Percentiles rank a stretch among this genome's conserved stretches.
Conservation (phyloP, 1,140 invertebrate genomes). For the Polyergus mexicanus region DNA sequence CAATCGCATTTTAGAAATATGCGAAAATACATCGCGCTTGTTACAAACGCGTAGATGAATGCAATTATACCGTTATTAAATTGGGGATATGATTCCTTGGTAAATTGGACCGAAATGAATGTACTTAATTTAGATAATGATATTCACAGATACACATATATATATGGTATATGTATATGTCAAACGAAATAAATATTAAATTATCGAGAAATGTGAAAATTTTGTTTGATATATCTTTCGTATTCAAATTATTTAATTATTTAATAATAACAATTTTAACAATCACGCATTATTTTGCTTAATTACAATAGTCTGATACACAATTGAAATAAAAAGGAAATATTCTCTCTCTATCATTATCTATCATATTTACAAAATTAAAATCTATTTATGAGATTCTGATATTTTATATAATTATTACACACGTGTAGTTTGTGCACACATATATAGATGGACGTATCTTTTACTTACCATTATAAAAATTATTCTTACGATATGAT, state of each 20-base stretch:
- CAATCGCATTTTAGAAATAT: not conserved
- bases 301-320: too few species aligned
- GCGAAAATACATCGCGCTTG: not conserved
- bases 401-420: not conserved
- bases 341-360: too few species aligned
- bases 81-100: not conserved
- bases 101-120: conserved; percentile 4
- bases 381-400: too few species aligned
- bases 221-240: not conserved
- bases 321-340: too few species aligned
- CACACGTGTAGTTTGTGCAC: not conserved
- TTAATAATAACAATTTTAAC: not conserved
- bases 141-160: not conserved
- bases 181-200: not conserved
- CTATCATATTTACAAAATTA: too few species aligned
- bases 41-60: not conserved
- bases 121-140: not conserved
- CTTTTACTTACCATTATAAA: not conserved
- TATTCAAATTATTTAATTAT: not conserved
- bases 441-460: not conserved
- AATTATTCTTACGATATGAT: not conserved
- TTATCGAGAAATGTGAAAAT: not conserved
- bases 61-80: conserved; percentile 16
- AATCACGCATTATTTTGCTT: not conserved
- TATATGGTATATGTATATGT: not conserved